Conservation (phyloP, 2,113 vertebrate species). For the Cynocephalus volans region DNA sequence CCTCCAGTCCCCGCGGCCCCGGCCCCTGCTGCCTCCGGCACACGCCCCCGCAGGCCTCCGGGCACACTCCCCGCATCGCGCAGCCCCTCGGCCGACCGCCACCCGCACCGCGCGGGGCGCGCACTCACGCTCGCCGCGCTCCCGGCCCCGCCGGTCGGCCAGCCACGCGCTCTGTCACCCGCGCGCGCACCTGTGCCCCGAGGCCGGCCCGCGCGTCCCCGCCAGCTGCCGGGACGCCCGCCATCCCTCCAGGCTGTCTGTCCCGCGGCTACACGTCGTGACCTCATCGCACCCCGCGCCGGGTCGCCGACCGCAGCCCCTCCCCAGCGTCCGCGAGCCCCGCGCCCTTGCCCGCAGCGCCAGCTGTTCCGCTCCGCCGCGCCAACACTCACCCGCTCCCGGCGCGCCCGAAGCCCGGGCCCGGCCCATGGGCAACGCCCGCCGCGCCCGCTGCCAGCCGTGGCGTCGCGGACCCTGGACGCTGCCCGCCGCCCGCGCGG, state of each 20-base stretch:
- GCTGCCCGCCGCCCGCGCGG: not conserved
- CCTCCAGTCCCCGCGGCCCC: not conserved
- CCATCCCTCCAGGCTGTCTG: not conserved
- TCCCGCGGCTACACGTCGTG: not conserved
- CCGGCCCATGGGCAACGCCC: conserved; percentile 58
- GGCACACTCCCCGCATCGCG: not conserved
- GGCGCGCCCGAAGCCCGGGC: not conserved
- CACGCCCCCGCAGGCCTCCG: not conserved
- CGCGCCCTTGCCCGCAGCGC: not conserved
- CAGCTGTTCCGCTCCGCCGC: not conserved
- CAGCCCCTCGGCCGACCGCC: not conserved
- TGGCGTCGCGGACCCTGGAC: not conserved
- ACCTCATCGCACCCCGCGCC: not conserved
- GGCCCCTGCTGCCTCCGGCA: not conserved
- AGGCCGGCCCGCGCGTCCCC: not conserved
- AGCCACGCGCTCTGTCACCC: not conserved
- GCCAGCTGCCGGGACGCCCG: not conserved
- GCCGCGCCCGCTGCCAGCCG: not conserved
- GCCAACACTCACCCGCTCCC: conserved; percentile 71
- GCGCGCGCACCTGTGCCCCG: conserved; percentile 44
- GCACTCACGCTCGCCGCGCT: not conserved
- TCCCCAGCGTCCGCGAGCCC: not conserved
- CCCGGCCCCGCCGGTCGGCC: not conserved
- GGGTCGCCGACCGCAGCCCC: not conserved
- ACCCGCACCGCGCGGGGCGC: not conserved